Evolutionary conservation across 2,113 vertebrate species (phyloP), one percentile per base, ranked within the genome.

Genomic region (Athene noctua): DNA sequence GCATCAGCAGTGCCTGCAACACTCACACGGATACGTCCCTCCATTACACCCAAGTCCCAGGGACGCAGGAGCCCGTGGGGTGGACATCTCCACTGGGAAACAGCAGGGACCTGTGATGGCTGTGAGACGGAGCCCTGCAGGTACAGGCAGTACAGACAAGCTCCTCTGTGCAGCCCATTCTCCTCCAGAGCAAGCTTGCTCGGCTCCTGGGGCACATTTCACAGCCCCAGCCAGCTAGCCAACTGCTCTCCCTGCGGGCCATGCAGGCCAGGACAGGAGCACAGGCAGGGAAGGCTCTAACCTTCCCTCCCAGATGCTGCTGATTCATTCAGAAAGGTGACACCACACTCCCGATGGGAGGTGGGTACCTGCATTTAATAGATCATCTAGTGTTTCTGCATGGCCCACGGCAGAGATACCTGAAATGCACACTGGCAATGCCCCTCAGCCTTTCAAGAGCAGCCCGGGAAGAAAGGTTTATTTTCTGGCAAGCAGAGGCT

Each of bases 271-370:
- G 57, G 49, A 57, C 10, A 71, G 63, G n/a, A 84, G 68, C 65
- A 84, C 27, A 81, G 58, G 17, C 2, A 0, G 57, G 29, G 34
- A 66, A 72, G 46, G 68, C 63, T 89, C 77, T 36, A 58, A 70
- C 73, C 86, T 77, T 88, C 59, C 74, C 34, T 81, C 42, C 38
- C 59, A 89, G 72, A 62, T 52, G 74, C 62, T 94, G 88, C 85
- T 70, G 88, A 92, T 85, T 93, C 71, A 93, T 47, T 62, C 58
- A 38, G 81, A 73, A 95, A 94, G 72, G 82, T 73, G 90, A 95
- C 54, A 90, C 66, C 3, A 3, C 32, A 6, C 23, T 82, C 27
- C 40, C 61, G 74, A 40, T 1, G 7, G 57, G 47, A 57, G 36
- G 58, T 1, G 29, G 29, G 66, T 19, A 67, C 59, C 71, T 57